Evolutionary conservation across 2,113 vertebrate species (phyloP).

Genomic region (Notothenia coriiceps): DNA sequence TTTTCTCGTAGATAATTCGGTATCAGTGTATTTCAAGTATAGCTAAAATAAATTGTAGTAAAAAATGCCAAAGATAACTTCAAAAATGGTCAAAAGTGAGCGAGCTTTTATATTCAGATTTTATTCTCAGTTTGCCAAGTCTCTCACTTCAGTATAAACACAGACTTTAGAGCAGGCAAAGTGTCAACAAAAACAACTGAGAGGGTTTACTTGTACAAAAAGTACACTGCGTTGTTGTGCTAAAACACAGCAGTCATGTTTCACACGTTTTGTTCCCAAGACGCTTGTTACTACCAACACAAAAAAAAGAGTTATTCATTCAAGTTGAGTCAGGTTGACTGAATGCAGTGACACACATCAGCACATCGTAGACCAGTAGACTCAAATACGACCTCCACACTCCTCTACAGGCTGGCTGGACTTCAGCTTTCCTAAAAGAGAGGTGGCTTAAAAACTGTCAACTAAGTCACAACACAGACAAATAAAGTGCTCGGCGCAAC

Average conservation of each 20-base stretch:
- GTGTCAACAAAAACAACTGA: too few relatives aligned
- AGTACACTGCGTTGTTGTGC: neutral
- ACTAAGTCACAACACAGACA: too few relatives aligned
- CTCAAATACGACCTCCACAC: constrained; percentile 15
- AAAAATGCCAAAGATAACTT: neutral
- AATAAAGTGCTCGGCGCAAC: too few relatives aligned
- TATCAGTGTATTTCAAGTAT: neutral
- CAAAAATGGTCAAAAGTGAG: neutral
- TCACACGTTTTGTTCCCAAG: neutral
- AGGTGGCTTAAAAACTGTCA: neutral
- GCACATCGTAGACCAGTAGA: neutral
- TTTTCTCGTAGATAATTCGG: neutral
- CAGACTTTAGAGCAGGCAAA: too few relatives aligned
- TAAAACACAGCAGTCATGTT: neutral
- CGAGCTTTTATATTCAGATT: too few relatives aligned
- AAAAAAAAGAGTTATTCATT: neutral
- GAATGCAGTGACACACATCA: neutral
- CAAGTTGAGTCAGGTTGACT: neutral
- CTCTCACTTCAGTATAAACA: too few relatives aligned
- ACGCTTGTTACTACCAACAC: neutral
- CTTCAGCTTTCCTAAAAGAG: neutral
- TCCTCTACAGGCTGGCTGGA: neutral
- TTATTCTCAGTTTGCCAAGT: too few relatives aligned
- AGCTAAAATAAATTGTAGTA: too few relatives aligned
- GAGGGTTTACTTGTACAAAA: neutral